A percentile compares a stretch with the other conserved stretches of the same genome.
Evolutionary conservation across 92 coral and sea anemone species (phyloP).

Genomic region (Phymanthus crucifer): DNA sequence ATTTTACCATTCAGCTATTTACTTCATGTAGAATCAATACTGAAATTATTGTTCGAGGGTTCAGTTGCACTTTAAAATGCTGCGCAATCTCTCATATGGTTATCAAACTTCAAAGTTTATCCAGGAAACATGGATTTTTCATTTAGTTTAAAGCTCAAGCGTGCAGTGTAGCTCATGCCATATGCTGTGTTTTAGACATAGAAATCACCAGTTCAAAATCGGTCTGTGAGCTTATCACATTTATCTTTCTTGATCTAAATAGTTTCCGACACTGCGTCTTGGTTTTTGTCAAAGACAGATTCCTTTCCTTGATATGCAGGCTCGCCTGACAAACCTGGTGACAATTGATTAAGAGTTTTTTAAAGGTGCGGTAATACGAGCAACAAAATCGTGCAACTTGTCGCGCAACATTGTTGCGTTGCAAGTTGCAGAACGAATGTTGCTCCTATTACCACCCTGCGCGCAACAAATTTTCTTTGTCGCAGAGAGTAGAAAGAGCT

Average conservation of each 20-base stretch:
- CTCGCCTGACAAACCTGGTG: background rate
- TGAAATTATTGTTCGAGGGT: no score
- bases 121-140: background rate
- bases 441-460: no score
- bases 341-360: background rate
- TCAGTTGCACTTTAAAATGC: background rate
- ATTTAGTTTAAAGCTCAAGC: background rate
- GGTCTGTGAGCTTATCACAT: background rate
- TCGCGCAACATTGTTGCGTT: no score
- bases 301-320: background rate
- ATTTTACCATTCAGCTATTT: no score
- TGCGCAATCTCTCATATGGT: background rate
- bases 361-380: background rate
- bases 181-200: background rate
- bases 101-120: background rate
- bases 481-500: no score
- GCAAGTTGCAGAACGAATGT: no score
- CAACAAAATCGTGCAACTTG: no score
- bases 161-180: background rate
- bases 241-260: slow-evolving; percentile 11
- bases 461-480: no score
- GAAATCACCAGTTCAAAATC: background rate
- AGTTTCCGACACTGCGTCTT: background rate
- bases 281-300: slow-evolving; percentile 1
- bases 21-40: no score